Evolutionary conservation across 2,888 invertebrate species (phyloP).

Genomic region (Perizoma flavofasciatum): DNA sequence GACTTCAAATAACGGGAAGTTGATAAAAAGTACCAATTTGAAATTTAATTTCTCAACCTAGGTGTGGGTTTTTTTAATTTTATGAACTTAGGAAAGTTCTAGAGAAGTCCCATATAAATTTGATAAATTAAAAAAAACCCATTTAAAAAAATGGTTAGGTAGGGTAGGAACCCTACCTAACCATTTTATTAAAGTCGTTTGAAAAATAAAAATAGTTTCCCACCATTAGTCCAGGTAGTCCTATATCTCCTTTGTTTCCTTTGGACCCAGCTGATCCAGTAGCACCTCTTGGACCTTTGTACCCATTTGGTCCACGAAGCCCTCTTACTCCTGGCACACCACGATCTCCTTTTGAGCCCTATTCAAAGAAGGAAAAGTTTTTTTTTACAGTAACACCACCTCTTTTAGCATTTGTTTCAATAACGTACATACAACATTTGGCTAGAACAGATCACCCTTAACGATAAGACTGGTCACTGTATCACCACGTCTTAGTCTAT

Average conservation of each 20-base stretch:
- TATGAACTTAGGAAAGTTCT: too few species aligned
- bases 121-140: too few species aligned
- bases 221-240: constrained; percentile 41
- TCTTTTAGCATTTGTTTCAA: not conserved
- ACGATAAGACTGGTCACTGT: too few species aligned
- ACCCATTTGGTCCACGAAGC: constrained; percentile 77
- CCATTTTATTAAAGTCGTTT: too few species aligned
- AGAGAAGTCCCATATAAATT: too few species aligned
- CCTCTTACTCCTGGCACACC: constrained; percentile 42
- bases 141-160: too few species aligned
- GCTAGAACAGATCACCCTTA: too few species aligned
- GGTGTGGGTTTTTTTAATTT: too few species aligned
- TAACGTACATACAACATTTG: too few species aligned
- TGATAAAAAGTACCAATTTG: not conserved
- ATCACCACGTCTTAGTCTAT: too few species aligned
- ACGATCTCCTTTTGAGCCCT: constrained; percentile 49
- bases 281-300: constrained; percentile 45
- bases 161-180: too few species aligned
- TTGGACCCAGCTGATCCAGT: constrained; percentile 37
- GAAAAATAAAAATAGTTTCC: constrained; percentile 7
- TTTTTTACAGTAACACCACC: not conserved
- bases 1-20: not conserved
- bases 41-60: not conserved
- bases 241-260: constrained; percentile 37
- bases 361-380: constrained; percentile 15